Base-by-base conservation (phyloP, 35 echinoderm and acorn worm genomes). In the Lytechinus pictus region DNA sequence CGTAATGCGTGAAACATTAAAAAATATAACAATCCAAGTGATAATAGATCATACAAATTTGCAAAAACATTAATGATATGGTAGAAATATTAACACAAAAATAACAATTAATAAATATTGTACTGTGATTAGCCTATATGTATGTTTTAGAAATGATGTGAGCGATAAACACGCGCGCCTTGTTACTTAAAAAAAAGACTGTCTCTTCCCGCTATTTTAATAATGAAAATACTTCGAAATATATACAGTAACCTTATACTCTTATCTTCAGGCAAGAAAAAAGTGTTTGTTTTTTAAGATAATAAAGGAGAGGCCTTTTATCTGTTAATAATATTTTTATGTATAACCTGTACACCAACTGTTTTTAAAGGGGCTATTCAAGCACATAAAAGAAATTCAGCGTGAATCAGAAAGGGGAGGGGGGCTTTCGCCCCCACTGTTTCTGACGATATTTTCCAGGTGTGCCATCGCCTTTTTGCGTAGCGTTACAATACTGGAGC, bases 391-490 rank as follows among this genome's bases (percentile, higher is more conserved):
- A 58, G 56, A 58, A 24, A 79, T 79, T 79, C 16, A 79, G n/a
- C 66, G 66, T 7, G 66, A 79, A n/a, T 90, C 88, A 0, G 88
- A 90, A 13, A 44, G 88, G 29, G 16, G 88, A 52, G 92, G 92
- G 8, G 92, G 92, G 53, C 29, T 53, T 54, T 93, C 92, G 53
- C 92, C 53, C 27, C 52, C 92, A n/a, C 95, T 52, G 44, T 55
- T 51, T 61, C 96, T 51, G 29, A 54, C 94, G 21, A 96, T 56
- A 53, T 94, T 95, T 54, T 96, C 96, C 8, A 96, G 86, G 94
- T 96, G 94, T 91, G 95, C 96, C 10, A 95, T 86, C 6, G 96
- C 96, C 89, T 96, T 96, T 44, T 95, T 54, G 9, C 96, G 27
- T 24, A 96, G 87, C 8, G 94, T 87, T 3, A 94, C 96, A 11